A percentile compares a stretch with the other conserved stretches of the same genome.
phyloP scores from a whole-genome alignment of 2,113 vertebrate genomes.

The Geococcyx californianus region DNA sequence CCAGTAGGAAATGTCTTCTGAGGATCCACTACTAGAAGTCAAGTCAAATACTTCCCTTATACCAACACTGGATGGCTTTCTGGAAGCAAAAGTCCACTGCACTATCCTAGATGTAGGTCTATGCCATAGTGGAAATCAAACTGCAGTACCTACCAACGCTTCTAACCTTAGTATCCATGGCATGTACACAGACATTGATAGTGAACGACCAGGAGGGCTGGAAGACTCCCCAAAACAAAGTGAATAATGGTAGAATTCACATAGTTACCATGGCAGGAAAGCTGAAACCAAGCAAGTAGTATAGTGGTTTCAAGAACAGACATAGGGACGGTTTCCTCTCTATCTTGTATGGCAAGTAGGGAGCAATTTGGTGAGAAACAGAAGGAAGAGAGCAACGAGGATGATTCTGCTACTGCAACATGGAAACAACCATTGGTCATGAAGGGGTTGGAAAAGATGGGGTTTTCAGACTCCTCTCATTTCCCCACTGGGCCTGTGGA shows the following conservation, averaged over 20 bases:
- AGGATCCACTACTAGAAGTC: not conserved
- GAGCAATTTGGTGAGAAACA: not conserved
- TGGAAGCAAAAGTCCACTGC: not conserved
- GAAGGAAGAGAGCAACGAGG: not conserved
- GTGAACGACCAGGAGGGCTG: not conserved
- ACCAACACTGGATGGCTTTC: not conserved
- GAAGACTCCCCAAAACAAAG: not conserved
- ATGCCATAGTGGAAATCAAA: not conserved
- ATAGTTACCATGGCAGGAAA: not conserved
- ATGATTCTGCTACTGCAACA: not conserved
- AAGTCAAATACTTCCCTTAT: not conserved
- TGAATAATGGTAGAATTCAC: not conserved
- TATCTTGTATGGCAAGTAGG: no score
- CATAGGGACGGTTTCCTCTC: not conserved
- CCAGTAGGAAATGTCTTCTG: not conserved
- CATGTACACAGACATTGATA: not conserved
- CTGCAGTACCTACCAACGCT: not conserved
- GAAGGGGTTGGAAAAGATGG: not conserved
- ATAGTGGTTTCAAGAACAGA: not conserved
- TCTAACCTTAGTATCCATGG: not conserved
- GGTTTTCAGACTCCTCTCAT: not conserved
- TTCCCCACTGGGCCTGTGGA: not conserved
- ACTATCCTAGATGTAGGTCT: not conserved
- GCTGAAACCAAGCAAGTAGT: not conserved
- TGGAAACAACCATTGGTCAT: not conserved